Evolutionary conservation across 2,113 vertebrate species (phyloP).

Genomic region (Alexandromys fortis): DNA sequence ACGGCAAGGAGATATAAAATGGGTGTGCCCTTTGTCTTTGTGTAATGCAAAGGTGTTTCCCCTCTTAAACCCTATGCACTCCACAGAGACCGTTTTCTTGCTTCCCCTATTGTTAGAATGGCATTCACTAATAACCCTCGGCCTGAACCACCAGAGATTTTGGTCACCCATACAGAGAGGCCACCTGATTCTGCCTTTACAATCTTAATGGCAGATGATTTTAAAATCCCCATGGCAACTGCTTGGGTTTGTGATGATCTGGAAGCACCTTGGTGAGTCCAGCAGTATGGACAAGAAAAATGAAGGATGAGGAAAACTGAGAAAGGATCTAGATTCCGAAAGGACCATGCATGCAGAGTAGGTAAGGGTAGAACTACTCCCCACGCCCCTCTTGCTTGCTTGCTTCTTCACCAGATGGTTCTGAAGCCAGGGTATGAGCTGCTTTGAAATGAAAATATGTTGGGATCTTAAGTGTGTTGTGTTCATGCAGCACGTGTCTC

Average conservation of each 20-base stretch:
- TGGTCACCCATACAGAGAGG: not conserved
- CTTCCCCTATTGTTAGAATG: not conserved
- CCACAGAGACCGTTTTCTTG: not conserved
- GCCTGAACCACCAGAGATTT: not conserved
- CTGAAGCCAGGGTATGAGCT: not conserved
- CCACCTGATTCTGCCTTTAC: not conserved
- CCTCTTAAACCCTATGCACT: not conserved
- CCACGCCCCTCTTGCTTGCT: not conserved
- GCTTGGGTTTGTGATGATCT: not conserved
- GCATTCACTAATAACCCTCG: not conserved
- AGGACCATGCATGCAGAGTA: not conserved
- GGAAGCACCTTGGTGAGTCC: too few relatives aligned
- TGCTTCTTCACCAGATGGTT: not conserved
- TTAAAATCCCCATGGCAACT: not conserved
- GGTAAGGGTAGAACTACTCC: not conserved
- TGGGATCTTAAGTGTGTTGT: too few relatives aligned
- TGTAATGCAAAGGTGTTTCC: not conserved
- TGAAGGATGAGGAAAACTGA: not conserved
- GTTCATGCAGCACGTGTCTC: too few relatives aligned
- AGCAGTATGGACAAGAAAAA: not conserved
- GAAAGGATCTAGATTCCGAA: not conserved
- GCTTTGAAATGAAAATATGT: not conserved
- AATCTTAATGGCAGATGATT: not conserved
- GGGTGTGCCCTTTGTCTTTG: not conserved
- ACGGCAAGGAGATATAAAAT: not conserved